These are phyloP conservation scores for Mastacembelus armatus DNA, from an alignment of 2,797 vertebrate genomes.

Conservation along the genomic window DNA sequence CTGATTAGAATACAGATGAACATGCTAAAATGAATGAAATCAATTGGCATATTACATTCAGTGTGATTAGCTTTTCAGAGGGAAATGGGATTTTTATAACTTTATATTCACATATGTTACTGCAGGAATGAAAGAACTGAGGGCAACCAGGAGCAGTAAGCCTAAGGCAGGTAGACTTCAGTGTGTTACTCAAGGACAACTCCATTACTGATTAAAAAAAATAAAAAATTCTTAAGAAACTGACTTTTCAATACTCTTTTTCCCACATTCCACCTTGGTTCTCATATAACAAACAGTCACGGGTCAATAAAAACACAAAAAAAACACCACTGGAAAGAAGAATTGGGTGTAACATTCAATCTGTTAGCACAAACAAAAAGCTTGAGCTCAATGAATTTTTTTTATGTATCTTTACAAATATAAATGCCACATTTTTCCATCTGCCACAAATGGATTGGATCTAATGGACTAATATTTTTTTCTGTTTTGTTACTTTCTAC, in stretches of 20 bases:
- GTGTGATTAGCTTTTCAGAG: slow-evolving; percentile 23
- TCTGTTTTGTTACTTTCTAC: too few relatives aligned
- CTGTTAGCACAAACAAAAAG: not conserved
- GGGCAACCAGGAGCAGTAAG: slow-evolving; percentile 24
- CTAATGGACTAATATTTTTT: too few relatives aligned
- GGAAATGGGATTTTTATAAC: slow-evolving; percentile 19
- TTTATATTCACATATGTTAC: slow-evolving; percentile 34
- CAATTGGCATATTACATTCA: slow-evolving; percentile 11
- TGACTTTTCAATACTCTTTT: slow-evolving; percentile 6
- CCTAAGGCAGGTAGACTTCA: slow-evolving; percentile 34
- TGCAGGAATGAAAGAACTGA: slow-evolving; percentile 9
- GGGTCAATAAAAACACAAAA: not conserved
- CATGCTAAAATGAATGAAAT: too few relatives aligned
- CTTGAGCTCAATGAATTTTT: not conserved
- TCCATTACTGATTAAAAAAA: not conserved
- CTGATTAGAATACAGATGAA: slow-evolving; percentile 19
- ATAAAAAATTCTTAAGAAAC: too few relatives aligned
- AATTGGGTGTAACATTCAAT: not conserved
- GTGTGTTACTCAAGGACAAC: slow-evolving; percentile 50
- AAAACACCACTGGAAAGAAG: not conserved
- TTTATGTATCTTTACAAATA: not conserved
- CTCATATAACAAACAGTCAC: not conserved
- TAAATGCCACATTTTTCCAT: not conserved
- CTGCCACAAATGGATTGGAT: too few relatives aligned
- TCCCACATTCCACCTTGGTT: not conserved